These are phyloP conservation scores for Neosilurus hyrtlii DNA, from an alignment of 2,797 vertebrate genomes.

Conservation along the genomic window DNA sequence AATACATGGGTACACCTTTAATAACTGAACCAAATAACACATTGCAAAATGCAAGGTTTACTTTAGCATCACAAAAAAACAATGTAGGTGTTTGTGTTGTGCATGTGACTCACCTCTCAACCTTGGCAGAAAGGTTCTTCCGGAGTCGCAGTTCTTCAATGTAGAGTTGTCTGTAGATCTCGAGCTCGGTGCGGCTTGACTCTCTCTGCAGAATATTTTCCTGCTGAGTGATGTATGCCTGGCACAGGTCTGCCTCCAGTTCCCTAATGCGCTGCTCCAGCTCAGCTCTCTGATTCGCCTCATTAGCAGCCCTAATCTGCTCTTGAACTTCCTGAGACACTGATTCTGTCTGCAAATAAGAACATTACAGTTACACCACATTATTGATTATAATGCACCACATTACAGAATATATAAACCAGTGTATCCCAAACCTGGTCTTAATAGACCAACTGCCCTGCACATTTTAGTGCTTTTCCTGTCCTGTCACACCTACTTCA, in stretches of 20 bases:
- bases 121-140: constrained; percentile 75
- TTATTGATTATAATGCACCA: too few species aligned
- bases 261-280: constrained; percentile 81
- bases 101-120: constrained; percentile 75
- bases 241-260: constrained; percentile 78
- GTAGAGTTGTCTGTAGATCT: constrained; percentile 80
- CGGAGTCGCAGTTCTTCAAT: constrained; percentile 77
- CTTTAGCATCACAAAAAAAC: background rate
- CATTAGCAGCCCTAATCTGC: constrained; percentile 79
- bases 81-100: background rate
- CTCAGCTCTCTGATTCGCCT: constrained; percentile 75
- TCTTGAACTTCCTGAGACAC: constrained; percentile 85
- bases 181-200: constrained; percentile 72
- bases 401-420: too few species aligned
- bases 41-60: background rate
- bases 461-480: too few species aligned
- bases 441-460: too few species aligned
- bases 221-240: constrained; percentile 70
- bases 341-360: constrained; percentile 77
- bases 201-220: constrained; percentile 76
- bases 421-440: too few species aligned
- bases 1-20: too few species aligned
- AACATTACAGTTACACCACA: too few species aligned
- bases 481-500: too few species aligned
- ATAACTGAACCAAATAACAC: background rate